A percentile compares a stretch with the other conserved stretches of the same genome.
These are phyloP conservation scores for Coenobita brevimanus DNA, from an alignment of 1,140 invertebrate genomes.

Conservation along the genomic window DNA sequence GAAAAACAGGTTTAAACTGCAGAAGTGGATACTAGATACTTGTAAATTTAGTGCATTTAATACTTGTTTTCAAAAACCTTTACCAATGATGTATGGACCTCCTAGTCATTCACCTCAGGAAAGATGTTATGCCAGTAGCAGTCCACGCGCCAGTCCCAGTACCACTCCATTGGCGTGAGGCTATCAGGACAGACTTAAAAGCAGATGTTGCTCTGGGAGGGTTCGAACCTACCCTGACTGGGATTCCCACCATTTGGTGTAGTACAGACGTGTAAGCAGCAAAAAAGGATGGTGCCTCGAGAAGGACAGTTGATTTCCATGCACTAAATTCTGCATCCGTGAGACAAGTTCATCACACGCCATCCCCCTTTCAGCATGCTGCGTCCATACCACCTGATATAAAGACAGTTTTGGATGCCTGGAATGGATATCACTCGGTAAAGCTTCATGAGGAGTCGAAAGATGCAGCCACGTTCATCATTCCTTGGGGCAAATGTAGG, in stretches of 20 bases:
- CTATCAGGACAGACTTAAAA: conserved; percentile 24
- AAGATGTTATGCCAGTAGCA: neutral
- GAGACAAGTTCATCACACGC: conserved; percentile 1
- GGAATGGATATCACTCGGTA: conserved; percentile 6
- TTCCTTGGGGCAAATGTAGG: too few relatives aligned
- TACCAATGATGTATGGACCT: conserved; percentile 13
- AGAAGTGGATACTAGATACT: too few relatives aligned
- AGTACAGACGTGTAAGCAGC: neutral
- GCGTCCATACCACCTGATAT: neutral
- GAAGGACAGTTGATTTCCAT: conserved; percentile 18
- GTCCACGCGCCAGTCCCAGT: conserved; percentile 7
- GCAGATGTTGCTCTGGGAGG: conserved; percentile 36
- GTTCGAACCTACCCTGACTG: conserved; percentile 6
- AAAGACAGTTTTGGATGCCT: neutral
- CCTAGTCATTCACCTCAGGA: conserved; percentile 18
- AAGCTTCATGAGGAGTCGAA: neutral
- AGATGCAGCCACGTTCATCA: neutral
- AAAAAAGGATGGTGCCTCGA: conserved; percentile 23
- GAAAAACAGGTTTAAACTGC: too few relatives aligned
- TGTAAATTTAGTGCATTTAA: too few relatives aligned
- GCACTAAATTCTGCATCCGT: neutral
- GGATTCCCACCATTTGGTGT: conserved; percentile 14
- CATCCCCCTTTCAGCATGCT: neutral
- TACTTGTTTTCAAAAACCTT: neutral
- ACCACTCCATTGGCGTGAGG: conserved; percentile 14